Conservation (phyloP, 2,888 invertebrate genomes). For the Dendrolimus pini region DNA sequence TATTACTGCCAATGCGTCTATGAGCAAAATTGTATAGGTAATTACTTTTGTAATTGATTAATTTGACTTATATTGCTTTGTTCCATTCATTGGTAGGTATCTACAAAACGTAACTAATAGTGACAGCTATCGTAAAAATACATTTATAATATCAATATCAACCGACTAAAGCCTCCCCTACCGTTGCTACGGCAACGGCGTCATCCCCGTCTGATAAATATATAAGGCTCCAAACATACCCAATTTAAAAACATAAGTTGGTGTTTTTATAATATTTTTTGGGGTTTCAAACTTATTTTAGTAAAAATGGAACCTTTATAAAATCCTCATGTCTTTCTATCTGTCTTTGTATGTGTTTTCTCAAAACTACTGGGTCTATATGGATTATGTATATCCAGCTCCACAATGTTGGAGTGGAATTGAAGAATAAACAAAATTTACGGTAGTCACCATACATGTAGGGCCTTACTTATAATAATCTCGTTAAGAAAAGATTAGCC, state of each 20-base stretch:
- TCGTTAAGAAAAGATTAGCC: too few species aligned
- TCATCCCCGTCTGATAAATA: constrained; percentile 22
- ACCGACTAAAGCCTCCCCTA: constrained; percentile 38
- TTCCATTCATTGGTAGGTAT: too few species aligned
- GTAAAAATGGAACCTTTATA: too few species aligned
- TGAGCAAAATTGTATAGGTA: too few species aligned
- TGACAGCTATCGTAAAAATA: constrained; percentile 16
- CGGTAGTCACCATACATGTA: neutral
- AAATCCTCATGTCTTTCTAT: too few species aligned
- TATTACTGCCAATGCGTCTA: too few species aligned
- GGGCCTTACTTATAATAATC: too few species aligned
- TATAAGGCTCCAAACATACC: constrained; percentile 12
- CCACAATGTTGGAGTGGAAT: constrained; percentile 1
- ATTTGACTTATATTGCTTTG: too few species aligned
- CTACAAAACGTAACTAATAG: too few species aligned
- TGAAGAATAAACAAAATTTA: constrained; percentile 1
- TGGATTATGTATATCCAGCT: neutral
- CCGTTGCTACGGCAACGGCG: constrained; percentile 42
- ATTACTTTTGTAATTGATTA: too few species aligned
- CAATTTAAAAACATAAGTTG: neutral
- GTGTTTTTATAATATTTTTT: neutral
- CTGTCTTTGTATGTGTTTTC: too few species aligned
- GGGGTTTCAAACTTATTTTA: neutral
- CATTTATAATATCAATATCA: constrained; percentile 38
- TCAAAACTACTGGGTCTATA: neutral